Percentiles rank a stretch among this genome's conserved stretches.
Evolutionary conservation across 2,113 vertebrate species (phyloP).

Genomic region (Hystrix brachyura): DNA sequence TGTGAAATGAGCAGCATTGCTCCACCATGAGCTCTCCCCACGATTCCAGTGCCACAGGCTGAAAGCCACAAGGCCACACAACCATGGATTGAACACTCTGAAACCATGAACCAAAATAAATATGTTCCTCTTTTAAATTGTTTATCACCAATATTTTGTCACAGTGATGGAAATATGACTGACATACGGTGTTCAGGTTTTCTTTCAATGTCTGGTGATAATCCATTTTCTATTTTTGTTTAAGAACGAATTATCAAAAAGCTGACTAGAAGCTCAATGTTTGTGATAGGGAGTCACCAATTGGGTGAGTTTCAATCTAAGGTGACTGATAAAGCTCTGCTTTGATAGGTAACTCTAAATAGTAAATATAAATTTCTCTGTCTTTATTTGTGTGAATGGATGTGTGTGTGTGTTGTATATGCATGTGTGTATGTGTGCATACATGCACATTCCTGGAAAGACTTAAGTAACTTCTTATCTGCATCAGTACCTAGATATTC

Average conservation of each 20-base stretch:
- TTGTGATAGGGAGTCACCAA: neutral
- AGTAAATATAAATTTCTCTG: neutral
- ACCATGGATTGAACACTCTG: neutral
- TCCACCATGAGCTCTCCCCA: neutral
- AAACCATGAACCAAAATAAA: neutral
- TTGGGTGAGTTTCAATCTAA: neutral
- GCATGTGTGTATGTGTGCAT: no score
- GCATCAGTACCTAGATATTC: neutral
- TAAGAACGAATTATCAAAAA: neutral
- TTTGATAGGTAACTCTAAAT: neutral
- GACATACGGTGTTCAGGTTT: neutral
- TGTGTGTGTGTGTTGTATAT: neutral
- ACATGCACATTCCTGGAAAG: neutral
- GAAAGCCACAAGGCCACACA: neutral
- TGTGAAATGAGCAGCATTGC: no score
- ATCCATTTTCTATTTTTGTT: neutral
- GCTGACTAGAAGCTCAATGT: neutral
- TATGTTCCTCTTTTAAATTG: neutral
- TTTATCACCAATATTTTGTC: neutral
- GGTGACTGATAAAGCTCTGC: neutral
- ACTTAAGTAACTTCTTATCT: neutral
- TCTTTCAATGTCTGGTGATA: neutral
- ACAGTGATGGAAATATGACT: neutral
- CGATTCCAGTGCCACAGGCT: neutral
- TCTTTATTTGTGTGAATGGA: neutral